These are phyloP conservation scores for Ophion ellenae DNA, from an alignment of 2,888 invertebrate genomes.

Conservation along the genomic window DNA sequence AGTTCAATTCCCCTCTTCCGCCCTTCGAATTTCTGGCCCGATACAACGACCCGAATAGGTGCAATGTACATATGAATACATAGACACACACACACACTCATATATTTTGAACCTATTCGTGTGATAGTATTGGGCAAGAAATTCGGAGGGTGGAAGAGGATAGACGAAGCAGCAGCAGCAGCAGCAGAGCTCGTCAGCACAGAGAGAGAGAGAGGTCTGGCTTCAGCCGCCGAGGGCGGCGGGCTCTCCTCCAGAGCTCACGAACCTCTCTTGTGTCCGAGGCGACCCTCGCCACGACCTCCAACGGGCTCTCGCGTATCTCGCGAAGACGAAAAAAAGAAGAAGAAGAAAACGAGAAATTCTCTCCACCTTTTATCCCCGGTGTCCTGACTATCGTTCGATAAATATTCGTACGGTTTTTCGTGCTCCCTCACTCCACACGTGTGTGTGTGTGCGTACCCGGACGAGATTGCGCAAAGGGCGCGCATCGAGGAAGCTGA, in stretches of 20 bases:
- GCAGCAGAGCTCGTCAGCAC: neutral
- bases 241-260: constrained; percentile 62
- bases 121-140: constrained; percentile 47
- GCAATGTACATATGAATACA: neutral
- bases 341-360: neutral
- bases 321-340: neutral
- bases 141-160: constrained; percentile 35
- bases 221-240: constrained; percentile 65
- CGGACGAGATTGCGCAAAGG: constrained; percentile 29
- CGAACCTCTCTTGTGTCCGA: constrained; percentile 22
- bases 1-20: too few species aligned
- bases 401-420: constrained; percentile 5
- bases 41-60: neutral
- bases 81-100: neutral
- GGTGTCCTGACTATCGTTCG: neutral
- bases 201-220: constrained; percentile 58
- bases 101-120: neutral
- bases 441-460: constrained; percentile 32
- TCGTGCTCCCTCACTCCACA: neutral
- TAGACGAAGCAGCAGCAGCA: neutral
- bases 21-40: neutral
- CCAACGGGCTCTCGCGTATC: constrained; percentile 22
- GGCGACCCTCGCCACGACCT: constrained; percentile 52
- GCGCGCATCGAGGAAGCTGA: constrained; percentile 9
- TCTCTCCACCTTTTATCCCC: constrained; percentile 8